phyloP scores from a whole-genome alignment of 2,888 invertebrate species.

The Fissipunctia ypsillon region DNA sequence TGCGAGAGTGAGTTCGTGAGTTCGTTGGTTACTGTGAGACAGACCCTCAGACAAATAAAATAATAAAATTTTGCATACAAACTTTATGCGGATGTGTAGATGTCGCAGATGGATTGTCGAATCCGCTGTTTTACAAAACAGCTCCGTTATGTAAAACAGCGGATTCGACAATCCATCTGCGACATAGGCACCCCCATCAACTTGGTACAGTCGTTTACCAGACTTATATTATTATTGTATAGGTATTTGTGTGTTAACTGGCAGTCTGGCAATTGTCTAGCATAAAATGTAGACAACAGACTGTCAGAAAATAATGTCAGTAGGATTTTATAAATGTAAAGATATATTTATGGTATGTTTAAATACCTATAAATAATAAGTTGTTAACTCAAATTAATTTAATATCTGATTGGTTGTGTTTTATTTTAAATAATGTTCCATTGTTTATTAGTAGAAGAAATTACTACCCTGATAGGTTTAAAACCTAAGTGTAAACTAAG shows the following conservation, averaged over 20 bases:
- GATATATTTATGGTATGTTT: neutral
- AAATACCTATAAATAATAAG: neutral
- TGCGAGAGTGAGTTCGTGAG: too few species aligned
- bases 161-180: too few species aligned
- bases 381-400: neutral
- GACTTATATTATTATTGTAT: too few species aligned
- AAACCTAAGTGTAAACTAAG: neutral
- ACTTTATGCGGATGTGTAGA: too few species aligned
- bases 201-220: neutral
- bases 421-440: neutral
- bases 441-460: neutral
- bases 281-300: conserved; percentile 6
- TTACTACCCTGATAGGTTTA: neutral
- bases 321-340: neutral
- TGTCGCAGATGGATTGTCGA: too few species aligned
- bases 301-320: neutral
- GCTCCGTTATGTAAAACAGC: too few species aligned
- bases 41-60: too few species aligned
- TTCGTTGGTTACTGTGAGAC: too few species aligned
- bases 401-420: neutral
- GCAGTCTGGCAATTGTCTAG: neutral
- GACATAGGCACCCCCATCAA: too few species aligned
- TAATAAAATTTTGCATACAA: too few species aligned
- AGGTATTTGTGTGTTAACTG: too few species aligned
- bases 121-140: too few species aligned